Percentiles rank a stretch among this genome's conserved stretches.
These are phyloP conservation scores for Pandion haliaetus DNA, from an alignment of 2,113 vertebrate species.

Conservation along the genomic window DNA sequence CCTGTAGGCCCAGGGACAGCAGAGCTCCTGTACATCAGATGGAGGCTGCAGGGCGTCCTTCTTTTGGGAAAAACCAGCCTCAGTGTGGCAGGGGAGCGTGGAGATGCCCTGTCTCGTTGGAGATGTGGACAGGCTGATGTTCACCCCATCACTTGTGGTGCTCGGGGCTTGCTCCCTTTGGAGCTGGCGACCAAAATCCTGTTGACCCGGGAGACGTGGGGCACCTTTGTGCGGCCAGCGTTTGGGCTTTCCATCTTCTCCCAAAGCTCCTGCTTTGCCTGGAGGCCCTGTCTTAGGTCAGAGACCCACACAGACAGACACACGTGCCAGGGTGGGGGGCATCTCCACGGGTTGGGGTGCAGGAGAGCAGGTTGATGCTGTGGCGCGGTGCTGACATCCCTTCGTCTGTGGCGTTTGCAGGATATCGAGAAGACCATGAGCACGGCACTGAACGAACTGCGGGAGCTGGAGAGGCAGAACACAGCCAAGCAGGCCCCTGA, in stretches of 20 bases:
- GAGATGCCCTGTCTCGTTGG: background rate
- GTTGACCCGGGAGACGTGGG: fast-evolving
- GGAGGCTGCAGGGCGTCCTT: background rate
- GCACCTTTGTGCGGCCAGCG: background rate
- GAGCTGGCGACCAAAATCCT: background rate
- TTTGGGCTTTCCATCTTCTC: background rate
- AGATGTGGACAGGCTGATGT: background rate
- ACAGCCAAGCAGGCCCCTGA: conserved; percentile 94
- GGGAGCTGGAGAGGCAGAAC: conserved; percentile 95
- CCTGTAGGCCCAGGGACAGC: background rate
- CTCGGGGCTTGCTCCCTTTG: background rate
- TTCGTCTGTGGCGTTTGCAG: conserved; percentile 59
- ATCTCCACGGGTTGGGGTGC: fast-evolving
- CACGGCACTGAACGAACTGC: conserved; percentile 92
- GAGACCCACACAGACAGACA: background rate
- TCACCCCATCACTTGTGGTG: fast-evolving
- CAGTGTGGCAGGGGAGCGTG: background rate
- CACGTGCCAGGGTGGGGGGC: fast-evolving
- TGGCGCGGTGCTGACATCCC: background rate
- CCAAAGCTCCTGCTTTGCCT: background rate
- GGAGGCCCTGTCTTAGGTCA: background rate
- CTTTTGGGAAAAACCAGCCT: background rate
- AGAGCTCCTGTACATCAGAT: fast-evolving
- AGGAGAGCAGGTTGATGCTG: fast-evolving
- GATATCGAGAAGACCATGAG: conserved; percentile 99